These are phyloP conservation scores for Folsomia candida DNA, from an alignment of 2,888 invertebrate species.

Conservation along the genomic window DNA sequence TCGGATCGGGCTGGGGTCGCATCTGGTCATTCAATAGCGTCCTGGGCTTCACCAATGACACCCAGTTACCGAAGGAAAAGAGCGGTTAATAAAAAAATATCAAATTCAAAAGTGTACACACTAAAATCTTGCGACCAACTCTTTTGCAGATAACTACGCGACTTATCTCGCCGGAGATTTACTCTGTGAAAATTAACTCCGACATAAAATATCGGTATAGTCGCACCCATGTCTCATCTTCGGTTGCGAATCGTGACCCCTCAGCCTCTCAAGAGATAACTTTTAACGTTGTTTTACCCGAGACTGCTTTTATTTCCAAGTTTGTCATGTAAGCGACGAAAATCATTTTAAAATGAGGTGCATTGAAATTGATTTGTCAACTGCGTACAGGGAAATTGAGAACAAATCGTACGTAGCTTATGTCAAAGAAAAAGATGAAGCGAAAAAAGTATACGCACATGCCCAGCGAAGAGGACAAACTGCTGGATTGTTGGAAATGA, in stretches of 20 bases:
- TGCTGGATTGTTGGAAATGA: conserved; percentile 52
- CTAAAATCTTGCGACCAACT: no score
- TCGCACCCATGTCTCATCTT: conserved; percentile 64
- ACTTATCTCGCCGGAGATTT: conserved; percentile 56
- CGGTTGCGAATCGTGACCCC: conserved; percentile 63
- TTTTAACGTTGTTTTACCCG: conserved; percentile 66
- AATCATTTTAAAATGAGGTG: no score
- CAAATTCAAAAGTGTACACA: no score
- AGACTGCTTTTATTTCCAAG: conserved; percentile 68
- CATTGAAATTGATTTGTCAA: conserved; percentile 11
- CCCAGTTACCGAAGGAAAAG: no score
- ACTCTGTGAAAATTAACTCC: conserved; percentile 63
- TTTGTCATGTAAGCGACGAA: conserved; percentile 63
- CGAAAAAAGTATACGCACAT: conserved; percentile 52
- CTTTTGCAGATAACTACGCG: no score
- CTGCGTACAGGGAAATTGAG: conserved; percentile 51
- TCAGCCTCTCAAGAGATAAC: conserved; percentile 63
- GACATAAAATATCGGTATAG: conserved; percentile 67
- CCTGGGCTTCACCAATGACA: no score
- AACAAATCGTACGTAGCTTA: conserved; percentile 50
- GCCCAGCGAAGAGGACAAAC: conserved; percentile 51
- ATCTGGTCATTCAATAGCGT: no score
- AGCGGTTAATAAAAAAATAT: no score
- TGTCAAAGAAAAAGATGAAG: conserved; percentile 53
- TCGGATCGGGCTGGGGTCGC: no score